A percentile compares a stretch with the other conserved stretches of the same genome.
Conservation (phyloP, 2,888 invertebrate species). For the Julus scanicus region DNA sequence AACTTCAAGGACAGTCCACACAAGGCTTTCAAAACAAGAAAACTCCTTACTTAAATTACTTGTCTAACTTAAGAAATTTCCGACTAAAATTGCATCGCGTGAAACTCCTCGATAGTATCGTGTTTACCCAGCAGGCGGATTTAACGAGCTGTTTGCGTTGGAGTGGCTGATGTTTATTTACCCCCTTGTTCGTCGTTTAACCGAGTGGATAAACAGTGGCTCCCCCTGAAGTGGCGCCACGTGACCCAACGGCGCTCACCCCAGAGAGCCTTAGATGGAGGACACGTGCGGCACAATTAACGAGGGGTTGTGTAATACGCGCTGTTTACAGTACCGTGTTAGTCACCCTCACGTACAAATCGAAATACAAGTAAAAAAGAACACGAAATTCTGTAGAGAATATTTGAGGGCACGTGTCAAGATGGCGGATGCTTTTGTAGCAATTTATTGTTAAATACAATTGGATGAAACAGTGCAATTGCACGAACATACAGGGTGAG, state of each 20-base stretch:
- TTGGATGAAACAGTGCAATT: neutral
- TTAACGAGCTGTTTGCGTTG: too few relatives aligned
- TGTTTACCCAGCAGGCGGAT: too few relatives aligned
- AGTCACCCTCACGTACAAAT: conserved; percentile 12
- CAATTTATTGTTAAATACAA: neutral
- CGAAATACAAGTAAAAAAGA: neutral
- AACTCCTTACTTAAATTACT: too few relatives aligned
- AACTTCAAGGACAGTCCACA: too few relatives aligned
- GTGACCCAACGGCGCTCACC: conserved; percentile 13
- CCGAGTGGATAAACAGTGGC: neutral
- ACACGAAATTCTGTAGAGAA: neutral
- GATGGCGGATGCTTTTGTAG: too few relatives aligned
- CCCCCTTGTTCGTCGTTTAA: neutral
- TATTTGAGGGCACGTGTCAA: neutral
- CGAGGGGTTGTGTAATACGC: neutral
- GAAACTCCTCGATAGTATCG: too few relatives aligned
- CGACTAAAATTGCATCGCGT: too few relatives aligned
- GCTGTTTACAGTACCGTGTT: neutral
- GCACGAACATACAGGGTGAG: neutral
- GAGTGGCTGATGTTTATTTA: neutral
- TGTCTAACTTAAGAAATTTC: too few relatives aligned
- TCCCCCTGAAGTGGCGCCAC: conserved; percentile 35
- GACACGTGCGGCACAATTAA: neutral
- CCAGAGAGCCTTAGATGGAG: neutral
- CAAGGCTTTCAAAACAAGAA: too few relatives aligned